Conservation (phyloP, 2,888 invertebrate genomes). For the Ctenicera cuprea region DNA sequence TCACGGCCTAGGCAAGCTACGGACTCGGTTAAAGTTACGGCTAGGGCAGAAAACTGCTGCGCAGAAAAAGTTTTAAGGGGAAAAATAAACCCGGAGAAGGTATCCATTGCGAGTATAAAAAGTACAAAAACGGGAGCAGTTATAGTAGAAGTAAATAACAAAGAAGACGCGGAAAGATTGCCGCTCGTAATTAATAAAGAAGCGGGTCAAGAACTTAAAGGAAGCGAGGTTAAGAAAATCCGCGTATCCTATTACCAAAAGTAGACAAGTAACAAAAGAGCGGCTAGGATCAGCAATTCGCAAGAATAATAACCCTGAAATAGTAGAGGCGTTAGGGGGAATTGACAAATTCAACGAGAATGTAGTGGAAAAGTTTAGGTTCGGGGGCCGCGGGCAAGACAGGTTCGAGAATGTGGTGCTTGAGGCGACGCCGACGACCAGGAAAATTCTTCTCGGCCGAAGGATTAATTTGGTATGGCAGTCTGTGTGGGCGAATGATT, state of each 20-base stretch:
- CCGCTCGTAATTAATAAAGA: neutral
- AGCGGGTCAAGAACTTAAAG: neutral
- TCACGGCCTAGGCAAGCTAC: too few species aligned
- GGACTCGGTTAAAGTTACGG: too few species aligned
- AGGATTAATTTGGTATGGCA: neutral
- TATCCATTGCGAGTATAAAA: neutral
- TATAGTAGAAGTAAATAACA: neutral
- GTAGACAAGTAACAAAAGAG: neutral
- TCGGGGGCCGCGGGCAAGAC: neutral
- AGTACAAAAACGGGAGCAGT: neutral
- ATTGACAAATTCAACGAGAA: neutral
- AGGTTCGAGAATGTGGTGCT: neutral
- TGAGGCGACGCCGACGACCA: neutral
- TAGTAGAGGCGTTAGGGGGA: neutral
- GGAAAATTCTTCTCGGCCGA: neutral
- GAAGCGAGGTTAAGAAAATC: neutral
- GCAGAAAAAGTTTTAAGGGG: too few species aligned
- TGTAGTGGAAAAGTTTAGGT: neutral
- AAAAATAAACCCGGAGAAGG: neutral
- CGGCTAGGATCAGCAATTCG: neutral
- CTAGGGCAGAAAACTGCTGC: too few species aligned
- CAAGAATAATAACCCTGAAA: neutral
- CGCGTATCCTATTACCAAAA: neutral
- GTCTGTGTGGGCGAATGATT: neutral
- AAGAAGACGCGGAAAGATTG: neutral